These are phyloP conservation scores for Cylindroiulus punctatus DNA, from an alignment of 2,888 invertebrate species.

Conservation along the genomic window DNA sequence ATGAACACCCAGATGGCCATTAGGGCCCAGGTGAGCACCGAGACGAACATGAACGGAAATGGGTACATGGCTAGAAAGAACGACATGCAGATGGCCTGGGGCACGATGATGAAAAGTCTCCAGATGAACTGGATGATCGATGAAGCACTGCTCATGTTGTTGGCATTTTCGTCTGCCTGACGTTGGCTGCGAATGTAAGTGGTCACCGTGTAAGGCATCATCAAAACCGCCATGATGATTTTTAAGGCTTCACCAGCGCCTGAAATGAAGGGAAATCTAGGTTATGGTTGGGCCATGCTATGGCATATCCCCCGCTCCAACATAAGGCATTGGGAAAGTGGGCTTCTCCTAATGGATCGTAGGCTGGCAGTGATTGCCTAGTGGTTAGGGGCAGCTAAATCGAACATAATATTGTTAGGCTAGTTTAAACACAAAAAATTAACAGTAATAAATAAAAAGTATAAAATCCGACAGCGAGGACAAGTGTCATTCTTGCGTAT, in stretches of 20 bases:
- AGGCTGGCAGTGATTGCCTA: too few relatives aligned
- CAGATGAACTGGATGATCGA: constrained; percentile 39
- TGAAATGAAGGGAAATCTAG: too few relatives aligned
- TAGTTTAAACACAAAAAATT: too few relatives aligned
- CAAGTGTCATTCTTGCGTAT: too few relatives aligned
- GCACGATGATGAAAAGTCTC: constrained; percentile 30
- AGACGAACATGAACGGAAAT: background rate
- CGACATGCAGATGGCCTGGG: constrained; percentile 9
- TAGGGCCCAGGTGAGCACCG: background rate
- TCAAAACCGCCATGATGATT: constrained; percentile 10
- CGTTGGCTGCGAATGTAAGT: background rate
- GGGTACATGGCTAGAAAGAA: constrained; percentile 41
- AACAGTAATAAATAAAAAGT: too few relatives aligned
- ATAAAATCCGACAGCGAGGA: too few relatives aligned
- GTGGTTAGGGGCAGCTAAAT: too few relatives aligned
- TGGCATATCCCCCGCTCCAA: too few relatives aligned
- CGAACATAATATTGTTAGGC: too few relatives aligned
- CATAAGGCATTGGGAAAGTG: too few relatives aligned
- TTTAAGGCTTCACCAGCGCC: constrained; percentile 31
- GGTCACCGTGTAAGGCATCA: constrained; percentile 50
- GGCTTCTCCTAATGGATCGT: too few relatives aligned
- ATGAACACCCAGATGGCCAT: constrained; percentile 51
- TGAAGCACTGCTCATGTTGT: constrained; percentile 8
- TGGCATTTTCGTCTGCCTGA: background rate
- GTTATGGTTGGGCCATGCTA: too few relatives aligned